These are phyloP conservation scores for Phorcus lineatus DNA, from an alignment of 2,888 invertebrate species.

Conservation along the genomic window DNA sequence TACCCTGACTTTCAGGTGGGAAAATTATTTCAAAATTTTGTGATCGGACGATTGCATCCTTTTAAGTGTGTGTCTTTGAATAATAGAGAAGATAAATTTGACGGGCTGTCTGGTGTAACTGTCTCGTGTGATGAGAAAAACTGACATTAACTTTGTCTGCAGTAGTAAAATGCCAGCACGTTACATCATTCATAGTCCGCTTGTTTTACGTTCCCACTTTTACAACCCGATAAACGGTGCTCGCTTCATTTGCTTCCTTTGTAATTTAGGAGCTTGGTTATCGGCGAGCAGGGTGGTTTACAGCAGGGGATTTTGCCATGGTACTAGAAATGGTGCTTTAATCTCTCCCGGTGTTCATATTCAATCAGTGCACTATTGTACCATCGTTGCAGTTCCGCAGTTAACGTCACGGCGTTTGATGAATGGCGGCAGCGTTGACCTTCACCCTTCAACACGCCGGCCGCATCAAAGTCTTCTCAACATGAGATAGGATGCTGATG, in stretches of 20 bases:
- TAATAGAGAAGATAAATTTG: conserved; percentile 6
- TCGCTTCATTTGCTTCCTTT: conserved; percentile 21
- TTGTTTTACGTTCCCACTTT: neutral
- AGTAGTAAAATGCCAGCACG: conserved; percentile 9
- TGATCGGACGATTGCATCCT: neutral
- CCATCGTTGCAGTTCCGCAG: neutral
- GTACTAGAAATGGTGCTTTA: conserved; percentile 15
- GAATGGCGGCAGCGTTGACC: neutral
- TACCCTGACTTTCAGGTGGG: conserved; percentile 1
- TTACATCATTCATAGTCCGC: neutral
- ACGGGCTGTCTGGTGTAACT: neutral
- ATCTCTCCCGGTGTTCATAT: conserved; percentile 21
- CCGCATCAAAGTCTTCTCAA: conserved; percentile 17
- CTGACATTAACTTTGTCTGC: conserved; percentile 14
- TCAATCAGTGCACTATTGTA: neutral
- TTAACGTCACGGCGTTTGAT: neutral
- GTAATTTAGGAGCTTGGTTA: conserved; percentile 25
- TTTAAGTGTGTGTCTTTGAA: neutral
- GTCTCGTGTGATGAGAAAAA: conserved; percentile 14
- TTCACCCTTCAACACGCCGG: neutral
- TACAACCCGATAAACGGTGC: conserved; percentile 20
- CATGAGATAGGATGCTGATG: conserved; percentile 4
- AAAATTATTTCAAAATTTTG: neutral
- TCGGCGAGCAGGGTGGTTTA: neutral
- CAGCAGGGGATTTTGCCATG: conserved; percentile 2